Percentiles rank a stretch among this genome's conserved stretches.
Conservation (phyloP, 1,140 invertebrate species). For the Orius insidiosus region DNA sequence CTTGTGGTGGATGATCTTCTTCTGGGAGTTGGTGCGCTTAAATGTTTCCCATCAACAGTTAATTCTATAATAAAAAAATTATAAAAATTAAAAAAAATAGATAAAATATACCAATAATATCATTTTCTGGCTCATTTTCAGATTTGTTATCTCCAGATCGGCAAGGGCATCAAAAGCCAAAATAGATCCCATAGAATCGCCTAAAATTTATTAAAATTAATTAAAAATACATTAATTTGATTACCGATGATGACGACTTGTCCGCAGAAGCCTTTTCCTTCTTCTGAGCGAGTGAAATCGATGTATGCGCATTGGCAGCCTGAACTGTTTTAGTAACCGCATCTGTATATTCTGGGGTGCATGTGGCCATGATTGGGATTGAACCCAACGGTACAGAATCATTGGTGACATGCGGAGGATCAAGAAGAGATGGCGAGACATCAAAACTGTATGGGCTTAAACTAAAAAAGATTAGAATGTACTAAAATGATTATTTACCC, state of each 20-base stretch:
- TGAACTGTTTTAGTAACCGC: constrained; percentile 61
- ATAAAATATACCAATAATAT: constrained; percentile 5
- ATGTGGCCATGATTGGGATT: constrained; percentile 74
- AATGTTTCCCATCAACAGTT: constrained; percentile 35
- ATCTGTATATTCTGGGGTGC: constrained; percentile 76
- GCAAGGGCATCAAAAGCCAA: constrained; percentile 77
- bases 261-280: constrained; percentile 79
- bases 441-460: constrained; percentile 90
- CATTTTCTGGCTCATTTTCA: constrained; percentile 9
- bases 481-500: too few relatives aligned
- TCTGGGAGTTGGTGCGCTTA: constrained; percentile 48
- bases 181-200: constrained; percentile 83
- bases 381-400: constrained; percentile 86
- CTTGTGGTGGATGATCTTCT: constrained; percentile 55
- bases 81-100: not conserved
- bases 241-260: constrained; percentile 55
- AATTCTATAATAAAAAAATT: constrained; percentile 5
- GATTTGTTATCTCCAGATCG: constrained; percentile 44
- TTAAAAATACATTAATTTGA: constrained; percentile 4
- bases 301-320: constrained; percentile 70
- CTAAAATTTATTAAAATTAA: constrained; percentile 33
- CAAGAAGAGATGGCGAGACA: constrained; percentile 65
- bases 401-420: constrained; percentile 64
- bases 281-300: constrained; percentile 79
- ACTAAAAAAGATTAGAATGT: too few relatives aligned